Evolutionary conservation across 2,797 vertebrate species (phyloP), one percentile per base, ranked within the genome.

Genomic region (Sebastes steindachneri): DNA sequence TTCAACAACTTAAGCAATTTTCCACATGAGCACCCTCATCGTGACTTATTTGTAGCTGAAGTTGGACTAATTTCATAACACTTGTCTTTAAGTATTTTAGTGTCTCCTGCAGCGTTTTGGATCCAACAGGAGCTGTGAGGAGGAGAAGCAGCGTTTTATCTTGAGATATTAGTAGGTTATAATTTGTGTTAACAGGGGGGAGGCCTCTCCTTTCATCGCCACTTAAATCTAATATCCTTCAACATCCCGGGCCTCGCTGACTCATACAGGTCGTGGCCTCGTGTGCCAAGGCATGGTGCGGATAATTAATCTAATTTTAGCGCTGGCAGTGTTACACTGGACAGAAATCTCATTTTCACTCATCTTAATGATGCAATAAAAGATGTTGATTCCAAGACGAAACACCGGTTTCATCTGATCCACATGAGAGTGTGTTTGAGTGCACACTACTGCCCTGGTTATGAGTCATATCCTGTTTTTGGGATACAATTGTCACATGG

Each of bases 271-370:
- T 87, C 73, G 11, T n/a, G 60, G 19, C 70, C 72, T 55, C 54
- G 73, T 23, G 86, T 60, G 71, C 79, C 82, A 51, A 77, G 54
- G 51, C 83, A 80, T 33, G 66, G 73, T 60, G 73, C 54, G 68
- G 86, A 86, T 91, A 89, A 93, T 93, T 88, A 83, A 80, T 93
- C 90, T 92, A 88, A 93, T 87, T 92, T 86, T 88, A 90, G 80
- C 5, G 15, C 84, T 45, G 74, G 84, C 78, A n/a, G 53, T 23
- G 57, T 90, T 73, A 41, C 21, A 58, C 66, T 51, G 65, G 64
- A 76, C 72, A 67, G 51, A 78, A 59, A 86, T 84, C 88, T 86
- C 17, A 85, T 77, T 85, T 88, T 71, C 59, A 68, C 75, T 74
- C 35, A 17, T 59, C 28, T 53, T 48, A 28, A 73, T 21, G 48